Evolutionary conservation across 2,888 invertebrate species (phyloP).

Genomic region (Agrilus mali): DNA sequence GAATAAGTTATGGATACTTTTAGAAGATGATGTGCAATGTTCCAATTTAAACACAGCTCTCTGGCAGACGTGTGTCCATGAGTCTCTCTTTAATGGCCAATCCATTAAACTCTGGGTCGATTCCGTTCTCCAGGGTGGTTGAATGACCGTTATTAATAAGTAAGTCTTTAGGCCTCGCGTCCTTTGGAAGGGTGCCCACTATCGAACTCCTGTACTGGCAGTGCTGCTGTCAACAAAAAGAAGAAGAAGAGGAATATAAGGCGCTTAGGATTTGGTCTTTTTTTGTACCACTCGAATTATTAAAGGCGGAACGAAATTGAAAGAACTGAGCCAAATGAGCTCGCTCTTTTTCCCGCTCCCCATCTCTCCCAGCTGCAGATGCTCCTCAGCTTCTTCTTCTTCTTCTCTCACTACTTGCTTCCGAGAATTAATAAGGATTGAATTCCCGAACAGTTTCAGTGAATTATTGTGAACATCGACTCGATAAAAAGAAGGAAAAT

Average conservation of each 20-base stretch:
- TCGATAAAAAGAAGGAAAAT: too few species aligned
- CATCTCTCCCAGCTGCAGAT: too few species aligned
- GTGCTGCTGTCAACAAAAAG: slow-evolving; percentile 20
- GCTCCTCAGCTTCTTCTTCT: too few species aligned
- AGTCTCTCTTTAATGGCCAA: slow-evolving; percentile 79
- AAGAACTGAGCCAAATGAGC: too few species aligned
- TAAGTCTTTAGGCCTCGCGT: slow-evolving; percentile 37
- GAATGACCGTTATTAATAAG: slow-evolving; percentile 38
- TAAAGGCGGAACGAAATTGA: neutral
- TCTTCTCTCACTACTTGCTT: too few species aligned
- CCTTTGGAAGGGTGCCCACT: slow-evolving; percentile 45
- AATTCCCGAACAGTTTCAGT: too few species aligned
- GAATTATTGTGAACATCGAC: too few species aligned
- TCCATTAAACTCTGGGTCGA: slow-evolving; percentile 53
- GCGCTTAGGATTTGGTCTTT: neutral
- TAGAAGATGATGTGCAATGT: too few species aligned
- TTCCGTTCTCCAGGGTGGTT: slow-evolving; percentile 33
- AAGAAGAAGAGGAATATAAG: neutral
- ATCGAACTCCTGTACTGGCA: slow-evolving; percentile 39
- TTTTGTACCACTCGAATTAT: neutral
- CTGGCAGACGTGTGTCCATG: slow-evolving; percentile 76
- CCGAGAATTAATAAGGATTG: too few species aligned
- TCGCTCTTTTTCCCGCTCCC: too few species aligned
- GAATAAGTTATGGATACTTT: too few species aligned
- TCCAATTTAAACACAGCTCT: slow-evolving; percentile 66